Evolutionary conservation across 30 jellyfish, hydroid and myxozoan genomes (phyloP).

Genomic region (Chironex yamaguchii): DNA sequence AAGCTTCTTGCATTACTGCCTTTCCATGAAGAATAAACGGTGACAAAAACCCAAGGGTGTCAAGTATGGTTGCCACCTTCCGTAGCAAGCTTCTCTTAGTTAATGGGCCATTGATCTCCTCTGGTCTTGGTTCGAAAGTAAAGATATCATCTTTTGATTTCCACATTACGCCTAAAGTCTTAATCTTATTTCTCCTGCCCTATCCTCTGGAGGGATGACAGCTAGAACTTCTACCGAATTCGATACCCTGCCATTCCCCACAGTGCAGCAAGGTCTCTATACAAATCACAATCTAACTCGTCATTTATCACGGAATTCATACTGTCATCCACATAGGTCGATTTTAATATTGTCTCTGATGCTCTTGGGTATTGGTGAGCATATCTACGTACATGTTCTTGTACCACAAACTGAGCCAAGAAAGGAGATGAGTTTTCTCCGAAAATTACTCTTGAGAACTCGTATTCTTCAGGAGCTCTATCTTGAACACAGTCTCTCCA

Average conservation of each 20-base stretch:
- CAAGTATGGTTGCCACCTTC: not conserved
- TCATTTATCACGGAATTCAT: not conserved
- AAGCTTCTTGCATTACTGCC: not conserved
- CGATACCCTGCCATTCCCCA: not conserved
- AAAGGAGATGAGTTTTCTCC: not conserved
- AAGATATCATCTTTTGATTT: not conserved
- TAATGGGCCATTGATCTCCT: not conserved
- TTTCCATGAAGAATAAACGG: not conserved
- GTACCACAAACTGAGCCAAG: not conserved
- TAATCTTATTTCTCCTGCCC: not conserved
- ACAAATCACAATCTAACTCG: not conserved
- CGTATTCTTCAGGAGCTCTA: not conserved
- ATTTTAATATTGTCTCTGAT: not conserved
- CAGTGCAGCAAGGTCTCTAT: not conserved
- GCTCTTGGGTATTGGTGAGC: not conserved
- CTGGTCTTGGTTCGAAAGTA: not conserved
- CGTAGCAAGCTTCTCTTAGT: not conserved
- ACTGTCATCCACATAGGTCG: not conserved
- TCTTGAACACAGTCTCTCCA: not conserved
- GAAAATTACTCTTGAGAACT: not conserved
- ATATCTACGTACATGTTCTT: not conserved
- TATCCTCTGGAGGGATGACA: not conserved
- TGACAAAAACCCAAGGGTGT: not conserved
- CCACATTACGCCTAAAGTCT: not conserved
- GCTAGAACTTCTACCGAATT: not conserved